Evolutionary conservation across 2,797 vertebrate genomes (phyloP).

Genomic region (Parauchenoglanis ngamensis): DNA sequence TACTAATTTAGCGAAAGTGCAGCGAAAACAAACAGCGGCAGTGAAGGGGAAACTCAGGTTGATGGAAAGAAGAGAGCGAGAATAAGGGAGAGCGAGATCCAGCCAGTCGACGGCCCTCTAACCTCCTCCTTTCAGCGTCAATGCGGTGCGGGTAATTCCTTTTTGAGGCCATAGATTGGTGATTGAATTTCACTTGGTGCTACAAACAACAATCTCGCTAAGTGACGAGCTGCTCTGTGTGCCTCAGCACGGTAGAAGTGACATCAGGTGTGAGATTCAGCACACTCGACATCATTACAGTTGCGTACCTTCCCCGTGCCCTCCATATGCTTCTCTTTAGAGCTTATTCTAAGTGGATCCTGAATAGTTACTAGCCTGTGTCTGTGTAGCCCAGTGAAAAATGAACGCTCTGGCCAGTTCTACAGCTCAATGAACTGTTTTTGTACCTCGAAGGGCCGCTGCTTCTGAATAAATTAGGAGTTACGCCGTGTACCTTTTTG

Average conservation of each 20-base stretch:
- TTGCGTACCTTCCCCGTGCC: conserved; percentile 62
- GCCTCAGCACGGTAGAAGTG: conserved; percentile 68
- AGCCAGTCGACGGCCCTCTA: conserved; percentile 50
- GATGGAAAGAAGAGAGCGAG: conserved; percentile 48
- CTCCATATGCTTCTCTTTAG: conserved; percentile 53
- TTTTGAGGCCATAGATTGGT: conserved; percentile 71
- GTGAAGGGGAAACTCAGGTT: conserved; percentile 47
- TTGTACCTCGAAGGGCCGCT: background rate
- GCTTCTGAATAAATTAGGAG: background rate
- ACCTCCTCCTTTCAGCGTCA: conserved; percentile 70
- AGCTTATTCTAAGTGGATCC: conserved; percentile 47
- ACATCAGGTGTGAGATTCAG: conserved; percentile 71
- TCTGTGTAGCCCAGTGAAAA: background rate
- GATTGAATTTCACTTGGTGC: conserved; percentile 77
- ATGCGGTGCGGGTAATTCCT: conserved; percentile 77
- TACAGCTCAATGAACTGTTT: background rate
- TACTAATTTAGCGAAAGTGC: conserved; percentile 79
- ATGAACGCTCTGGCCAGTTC: background rate
- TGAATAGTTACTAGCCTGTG: background rate
- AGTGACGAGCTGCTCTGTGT: conserved; percentile 71
- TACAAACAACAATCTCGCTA: conserved; percentile 57
- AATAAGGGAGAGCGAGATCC: conserved; percentile 40
- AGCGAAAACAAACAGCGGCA: conserved; percentile 72
- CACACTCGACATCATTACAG: conserved; percentile 67
- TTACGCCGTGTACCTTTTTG: background rate